Evolutionary conservation across 64 coral and sea anemone species (phyloP).

Genomic region (Stichodactyla mertensii): DNA sequence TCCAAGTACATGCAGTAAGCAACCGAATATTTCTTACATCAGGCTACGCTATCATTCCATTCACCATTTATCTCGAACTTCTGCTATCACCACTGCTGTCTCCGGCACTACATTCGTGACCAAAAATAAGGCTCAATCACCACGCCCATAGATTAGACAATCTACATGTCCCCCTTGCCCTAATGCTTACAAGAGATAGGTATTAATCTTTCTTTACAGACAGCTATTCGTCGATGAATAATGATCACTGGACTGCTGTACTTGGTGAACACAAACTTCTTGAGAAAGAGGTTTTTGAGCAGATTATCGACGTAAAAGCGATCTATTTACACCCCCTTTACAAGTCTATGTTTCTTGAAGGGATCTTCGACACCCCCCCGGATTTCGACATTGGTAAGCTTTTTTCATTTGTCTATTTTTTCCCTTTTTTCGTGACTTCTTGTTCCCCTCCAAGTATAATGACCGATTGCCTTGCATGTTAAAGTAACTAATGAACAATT

Average conservation of each 20-base stretch:
- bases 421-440: no score
- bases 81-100: no score
- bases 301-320: conserved; percentile 39
- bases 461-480: no score
- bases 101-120: no score
- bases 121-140: no score
- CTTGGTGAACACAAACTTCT: conserved; percentile 62
- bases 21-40: no score
- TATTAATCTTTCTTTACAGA: conserved; percentile 24
- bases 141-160: no score
- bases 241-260: conserved; percentile 42
- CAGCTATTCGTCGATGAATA: conserved; percentile 48
- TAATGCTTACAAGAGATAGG: neutral
- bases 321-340: conserved; percentile 63
- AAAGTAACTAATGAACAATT: no score
- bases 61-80: no score
- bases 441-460: no score
- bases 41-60: no score
- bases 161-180: neutral
- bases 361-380: conserved; percentile 70
- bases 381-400: conserved; percentile 73
- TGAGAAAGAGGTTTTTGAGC: conserved; percentile 76
- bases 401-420: neutral
- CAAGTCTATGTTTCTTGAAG: conserved; percentile 85
- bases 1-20: no score